Percentiles rank a stretch among this genome's conserved stretches.
Evolutionary conservation across 2,888 invertebrate genomes (phyloP).

Genomic region (Antheraea assamensis): DNA sequence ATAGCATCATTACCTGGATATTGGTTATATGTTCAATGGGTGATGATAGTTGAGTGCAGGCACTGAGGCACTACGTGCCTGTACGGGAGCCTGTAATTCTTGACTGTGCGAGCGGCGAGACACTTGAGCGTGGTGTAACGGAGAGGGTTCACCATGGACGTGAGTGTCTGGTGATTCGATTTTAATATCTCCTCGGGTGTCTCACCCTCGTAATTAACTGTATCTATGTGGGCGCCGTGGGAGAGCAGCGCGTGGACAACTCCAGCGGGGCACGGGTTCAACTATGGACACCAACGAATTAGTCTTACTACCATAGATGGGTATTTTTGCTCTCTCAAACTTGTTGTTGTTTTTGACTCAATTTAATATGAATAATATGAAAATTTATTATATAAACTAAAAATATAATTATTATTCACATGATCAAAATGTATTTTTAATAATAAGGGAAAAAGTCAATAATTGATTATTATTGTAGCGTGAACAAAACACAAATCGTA

Average conservation of each 20-base stretch:
- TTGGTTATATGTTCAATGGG: constrained; percentile 57
- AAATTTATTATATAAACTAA: too few relatives aligned
- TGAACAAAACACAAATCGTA: too few relatives aligned
- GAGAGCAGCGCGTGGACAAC: constrained; percentile 88
- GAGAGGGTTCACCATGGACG: constrained; percentile 88
- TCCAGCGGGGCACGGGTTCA: constrained; percentile 85
- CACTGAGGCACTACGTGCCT: constrained; percentile 79
- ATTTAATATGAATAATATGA: too few relatives aligned
- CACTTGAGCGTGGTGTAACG: constrained; percentile 92
- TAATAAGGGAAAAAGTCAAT: too few relatives aligned
- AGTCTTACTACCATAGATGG: neutral
- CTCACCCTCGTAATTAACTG: constrained; percentile 88
- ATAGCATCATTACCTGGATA: neutral
- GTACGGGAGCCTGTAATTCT: constrained; percentile 86
- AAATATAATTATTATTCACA: too few relatives aligned
- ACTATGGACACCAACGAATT: constrained; percentile 39
- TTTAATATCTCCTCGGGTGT: constrained; percentile 88
- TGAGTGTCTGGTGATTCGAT: constrained; percentile 80
- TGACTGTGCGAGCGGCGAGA: constrained; percentile 91
- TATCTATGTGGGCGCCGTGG: constrained; percentile 93
- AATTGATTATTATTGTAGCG: too few relatives aligned
- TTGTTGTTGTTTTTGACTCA: too few relatives aligned
- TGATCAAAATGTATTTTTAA: too few relatives aligned
- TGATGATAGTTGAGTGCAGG: constrained; percentile 73
- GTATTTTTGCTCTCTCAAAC: too few relatives aligned